A percentile compares a stretch with the other conserved stretches of the same genome.
These are phyloP conservation scores for Meliscaeva auricollis DNA, from an alignment of 2,888 invertebrate genomes.

Conservation along the genomic window DNA sequence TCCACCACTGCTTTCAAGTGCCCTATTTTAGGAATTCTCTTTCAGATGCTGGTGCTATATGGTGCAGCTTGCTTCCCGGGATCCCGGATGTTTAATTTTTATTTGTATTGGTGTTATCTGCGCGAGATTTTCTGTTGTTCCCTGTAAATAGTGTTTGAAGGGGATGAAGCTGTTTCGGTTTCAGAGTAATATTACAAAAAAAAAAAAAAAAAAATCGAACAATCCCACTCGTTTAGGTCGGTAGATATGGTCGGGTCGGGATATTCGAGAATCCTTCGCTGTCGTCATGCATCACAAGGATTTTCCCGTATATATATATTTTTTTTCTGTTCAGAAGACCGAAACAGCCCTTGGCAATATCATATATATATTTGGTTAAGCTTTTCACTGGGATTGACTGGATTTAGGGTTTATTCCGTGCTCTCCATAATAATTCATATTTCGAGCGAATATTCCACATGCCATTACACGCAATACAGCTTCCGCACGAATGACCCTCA, in stretches of 20 bases:
- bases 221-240: constrained; percentile 17
- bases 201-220: constrained; percentile 14
- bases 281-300: constrained; percentile 58
- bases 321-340: not conserved
- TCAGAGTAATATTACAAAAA: constrained; percentile 19
- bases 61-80: constrained; percentile 41
- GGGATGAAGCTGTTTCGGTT: constrained; percentile 52
- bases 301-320: not conserved
- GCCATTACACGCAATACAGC: constrained; percentile 50
- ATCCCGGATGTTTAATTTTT: constrained; percentile 27
- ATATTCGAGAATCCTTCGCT: constrained; percentile 52
- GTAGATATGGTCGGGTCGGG: constrained; percentile 16
- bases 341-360: constrained; percentile 5
- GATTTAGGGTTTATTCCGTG: constrained; percentile 36
- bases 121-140: constrained; percentile 48
- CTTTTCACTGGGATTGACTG: constrained; percentile 36
- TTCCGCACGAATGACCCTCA: constrained; percentile 55
- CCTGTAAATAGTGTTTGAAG: constrained; percentile 48
- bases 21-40: constrained; percentile 49
- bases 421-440: constrained; percentile 50
- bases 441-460: constrained; percentile 42
- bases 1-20: constrained; percentile 27
- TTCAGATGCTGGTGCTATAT: constrained; percentile 23
- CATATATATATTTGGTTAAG: constrained; percentile 29
- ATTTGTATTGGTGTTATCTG: constrained; percentile 30